Evolutionary conservation across 2,797 vertebrate species (phyloP), one percentile per base, ranked within the genome.

Genomic region (Karalla daura): DNA sequence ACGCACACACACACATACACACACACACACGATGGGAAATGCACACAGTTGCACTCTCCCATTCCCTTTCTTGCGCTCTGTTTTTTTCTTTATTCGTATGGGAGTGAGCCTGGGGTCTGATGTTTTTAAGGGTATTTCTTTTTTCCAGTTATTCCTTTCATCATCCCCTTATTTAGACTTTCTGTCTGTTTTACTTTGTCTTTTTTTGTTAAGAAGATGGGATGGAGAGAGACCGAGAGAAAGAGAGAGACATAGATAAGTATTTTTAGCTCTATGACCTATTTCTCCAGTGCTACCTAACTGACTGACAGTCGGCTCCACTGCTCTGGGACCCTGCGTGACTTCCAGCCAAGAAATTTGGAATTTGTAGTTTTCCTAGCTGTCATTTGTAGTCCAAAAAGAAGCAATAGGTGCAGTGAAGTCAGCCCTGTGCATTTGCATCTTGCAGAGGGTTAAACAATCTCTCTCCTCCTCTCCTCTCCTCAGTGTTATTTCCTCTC

Each of bases 181-280:
- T 86, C 53, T 81, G 58, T 85, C 70, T 84, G 70, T 85, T 89
- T 84, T 77, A 89, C 78, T 91, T 90, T 86, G 59, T 82, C 53
- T 86, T 86, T 74, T 80, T 65, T 43, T 45, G 25, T 46, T 11
- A 5, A 28, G n/a, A 85, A 86, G 78, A 83, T 33, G 56, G 65
- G 76, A 78, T 76, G 39, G 67, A 78, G 79, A 80, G 65, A 82
- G 64, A 76, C 53, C 32, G 51, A 21, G 63, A 84, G 70, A 88
- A 37, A 82, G 77, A 87, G 81, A 80, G 80, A 91, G 85, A 87
- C 84, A 91, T 83, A 84, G 79, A 87, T 86, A 90, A 85, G 91
- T 95, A 95, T 95, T 95, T 94, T 93, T 95, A 95, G 92, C 91
- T 90, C 83, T 88, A 88, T 94, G 94, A 94, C 94, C 93, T 91